Conservation (phyloP, 2,797 vertebrate genomes). For the Leptodactylus fallax region DNA sequence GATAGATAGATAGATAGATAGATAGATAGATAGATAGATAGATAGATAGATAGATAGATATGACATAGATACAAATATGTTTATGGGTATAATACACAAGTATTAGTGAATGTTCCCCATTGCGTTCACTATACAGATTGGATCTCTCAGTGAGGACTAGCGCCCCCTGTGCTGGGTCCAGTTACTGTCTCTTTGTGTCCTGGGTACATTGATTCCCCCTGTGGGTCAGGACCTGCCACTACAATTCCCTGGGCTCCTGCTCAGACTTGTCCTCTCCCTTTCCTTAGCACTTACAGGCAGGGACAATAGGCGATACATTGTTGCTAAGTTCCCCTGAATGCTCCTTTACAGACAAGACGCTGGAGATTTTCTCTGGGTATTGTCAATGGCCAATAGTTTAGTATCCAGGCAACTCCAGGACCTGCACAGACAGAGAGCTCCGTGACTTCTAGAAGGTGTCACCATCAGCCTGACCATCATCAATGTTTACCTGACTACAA, state of each 20-base stretch:
- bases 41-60: too few species aligned
- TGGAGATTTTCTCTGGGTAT: constrained; percentile 63
- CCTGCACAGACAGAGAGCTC: constrained; percentile 46
- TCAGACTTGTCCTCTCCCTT: not conserved
- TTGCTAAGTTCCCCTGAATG: constrained; percentile 71
- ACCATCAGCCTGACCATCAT: not conserved
- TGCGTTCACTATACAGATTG: too few species aligned
- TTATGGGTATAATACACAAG: too few species aligned
- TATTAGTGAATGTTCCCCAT: too few species aligned
- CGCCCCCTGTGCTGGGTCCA: too few species aligned
- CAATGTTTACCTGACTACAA: not conserved
- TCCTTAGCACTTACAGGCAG: not conserved
- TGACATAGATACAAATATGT: too few species aligned
- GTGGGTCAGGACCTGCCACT: too few species aligned
- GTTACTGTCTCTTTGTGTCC: too few species aligned
- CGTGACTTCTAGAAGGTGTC: constrained; percentile 1
- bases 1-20: too few species aligned
- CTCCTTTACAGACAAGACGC: constrained; percentile 65
- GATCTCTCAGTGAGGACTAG: too few species aligned
- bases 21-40: too few species aligned
- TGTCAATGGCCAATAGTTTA: constrained; percentile 65
- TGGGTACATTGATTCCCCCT: too few species aligned
- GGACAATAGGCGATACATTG: constrained; percentile 62
- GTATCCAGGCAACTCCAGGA: constrained; percentile 74
- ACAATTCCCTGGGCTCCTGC: not conserved